These are phyloP conservation scores for Bufotes viridis DNA, from an alignment of 2,797 vertebrate genomes.

Conservation along the genomic window DNA sequence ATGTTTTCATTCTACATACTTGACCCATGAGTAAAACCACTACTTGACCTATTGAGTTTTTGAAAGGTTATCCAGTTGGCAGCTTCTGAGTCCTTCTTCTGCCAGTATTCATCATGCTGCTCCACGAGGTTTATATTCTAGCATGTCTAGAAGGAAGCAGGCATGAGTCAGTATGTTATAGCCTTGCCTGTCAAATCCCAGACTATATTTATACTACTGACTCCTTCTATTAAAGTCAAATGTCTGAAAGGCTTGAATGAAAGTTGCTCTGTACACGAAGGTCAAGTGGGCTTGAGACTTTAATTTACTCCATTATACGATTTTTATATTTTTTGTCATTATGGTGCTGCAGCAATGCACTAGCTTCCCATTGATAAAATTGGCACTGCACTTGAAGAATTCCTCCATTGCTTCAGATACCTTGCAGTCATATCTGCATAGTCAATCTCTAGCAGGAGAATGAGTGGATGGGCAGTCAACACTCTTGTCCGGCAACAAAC, in stretches of 20 bases:
- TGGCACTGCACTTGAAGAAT: background rate
- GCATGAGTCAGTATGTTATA: background rate
- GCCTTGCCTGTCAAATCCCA: background rate
- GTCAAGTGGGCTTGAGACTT: background rate
- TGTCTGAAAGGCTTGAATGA: background rate
- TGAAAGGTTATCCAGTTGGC: background rate
- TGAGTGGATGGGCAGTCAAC: no score
- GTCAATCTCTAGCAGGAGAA: no score
- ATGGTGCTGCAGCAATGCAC: background rate
- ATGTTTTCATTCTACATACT: conserved; percentile 7
- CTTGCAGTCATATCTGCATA: no score
- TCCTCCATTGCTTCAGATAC: no score
- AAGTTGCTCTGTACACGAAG: background rate
- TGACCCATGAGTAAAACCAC: background rate
- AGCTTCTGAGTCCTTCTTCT: background rate
- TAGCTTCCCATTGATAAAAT: background rate
- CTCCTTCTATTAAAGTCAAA: background rate
- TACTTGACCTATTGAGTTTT: conserved; percentile 11
- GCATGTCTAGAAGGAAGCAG: conserved; percentile 9
- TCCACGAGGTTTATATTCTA: conserved; percentile 6
- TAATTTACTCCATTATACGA: background rate
- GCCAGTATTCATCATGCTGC: background rate
- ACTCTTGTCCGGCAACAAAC: no score
- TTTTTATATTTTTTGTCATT: background rate
- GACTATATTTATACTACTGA: background rate